Conservation (phyloP, 2,113 vertebrate species). For the Sceloporus tristichus region DNA sequence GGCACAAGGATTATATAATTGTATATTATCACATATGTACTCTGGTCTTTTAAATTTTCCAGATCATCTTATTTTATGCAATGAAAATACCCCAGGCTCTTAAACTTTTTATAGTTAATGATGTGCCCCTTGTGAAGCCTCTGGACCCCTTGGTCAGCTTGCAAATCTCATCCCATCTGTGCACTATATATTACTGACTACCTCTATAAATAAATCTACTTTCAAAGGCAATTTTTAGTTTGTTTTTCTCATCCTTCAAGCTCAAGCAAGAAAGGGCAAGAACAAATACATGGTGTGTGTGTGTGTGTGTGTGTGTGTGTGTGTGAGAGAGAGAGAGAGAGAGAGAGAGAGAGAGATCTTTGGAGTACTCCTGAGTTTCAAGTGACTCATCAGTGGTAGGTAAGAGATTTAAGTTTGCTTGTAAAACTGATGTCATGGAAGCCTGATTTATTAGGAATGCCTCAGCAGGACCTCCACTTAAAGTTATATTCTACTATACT, state of each 20-base stretch:
- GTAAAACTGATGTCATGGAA: conserved; percentile 18
- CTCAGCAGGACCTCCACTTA: conserved; percentile 4
- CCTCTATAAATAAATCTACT: conserved; percentile 41
- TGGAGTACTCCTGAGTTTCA: background rate
- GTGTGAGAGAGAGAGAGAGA: too few relatives aligned
- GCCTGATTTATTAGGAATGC: conserved; percentile 8
- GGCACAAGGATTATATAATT: conserved; percentile 34
- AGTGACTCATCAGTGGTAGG: conserved; percentile 2
- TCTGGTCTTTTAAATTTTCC: conserved; percentile 40
- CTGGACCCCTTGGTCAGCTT: conserved; percentile 33
- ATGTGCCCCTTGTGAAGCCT: conserved; percentile 31
- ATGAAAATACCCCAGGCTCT: conserved; percentile 36
- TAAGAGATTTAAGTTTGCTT: conserved; percentile 12
- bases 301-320: background rate
- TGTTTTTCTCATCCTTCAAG: conserved; percentile 42
- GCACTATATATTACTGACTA: conserved; percentile 37
- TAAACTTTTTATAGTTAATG: conserved; percentile 36
- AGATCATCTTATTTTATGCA: conserved; percentile 2
- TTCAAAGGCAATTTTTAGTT: conserved; percentile 43
- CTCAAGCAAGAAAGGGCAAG: conserved; percentile 35
- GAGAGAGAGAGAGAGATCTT: background rate
- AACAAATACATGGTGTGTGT: conserved; percentile 16
- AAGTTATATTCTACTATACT: background rate
- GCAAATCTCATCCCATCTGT: conserved; percentile 26
- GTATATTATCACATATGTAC: conserved; percentile 10